Conservation (phyloP, 2,888 invertebrate genomes). For the Hanleya hanleyi region DNA sequence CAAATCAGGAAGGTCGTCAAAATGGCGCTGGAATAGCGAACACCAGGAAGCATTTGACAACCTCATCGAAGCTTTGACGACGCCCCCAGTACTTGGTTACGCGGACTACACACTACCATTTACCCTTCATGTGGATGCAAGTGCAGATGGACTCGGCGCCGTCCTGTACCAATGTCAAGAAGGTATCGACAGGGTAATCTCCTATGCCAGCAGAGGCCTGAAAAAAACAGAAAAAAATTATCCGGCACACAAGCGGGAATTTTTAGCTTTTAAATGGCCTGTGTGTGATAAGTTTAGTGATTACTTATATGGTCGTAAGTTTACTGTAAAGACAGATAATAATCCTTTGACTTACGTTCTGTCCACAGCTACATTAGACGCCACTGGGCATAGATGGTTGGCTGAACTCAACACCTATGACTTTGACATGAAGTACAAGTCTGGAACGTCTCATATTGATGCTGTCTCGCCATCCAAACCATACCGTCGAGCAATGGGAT, state of each 20-base stretch:
- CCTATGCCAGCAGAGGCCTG: slow-evolving; percentile 34
- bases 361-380: not conserved
- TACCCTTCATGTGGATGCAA: not conserved
- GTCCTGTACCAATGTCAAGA: slow-evolving; percentile 39
- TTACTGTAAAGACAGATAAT: slow-evolving; percentile 12
- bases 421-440: not conserved
- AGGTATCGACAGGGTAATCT: slow-evolving; percentile 30
- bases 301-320: slow-evolving; percentile 22
- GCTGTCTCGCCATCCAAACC: not conserved
- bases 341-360: slow-evolving; percentile 16
- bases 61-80: not conserved
- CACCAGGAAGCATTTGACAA: not conserved
- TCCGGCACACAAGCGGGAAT: slow-evolving; percentile 27
- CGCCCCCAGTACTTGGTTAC: not conserved
- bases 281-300: slow-evolving; percentile 29
- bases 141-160: slow-evolving; percentile 26
- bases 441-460: not conserved
- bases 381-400: not conserved
- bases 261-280: slow-evolving; percentile 27
- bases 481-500: not conserved
- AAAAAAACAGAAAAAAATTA: slow-evolving; percentile 36
- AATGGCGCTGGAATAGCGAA: not conserved
- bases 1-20: not conserved
- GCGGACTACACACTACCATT: not conserved
- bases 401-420: not conserved